phyloP scores from a whole-genome alignment of 2,888 invertebrate species.

The Dromius quadrimaculatus region DNA sequence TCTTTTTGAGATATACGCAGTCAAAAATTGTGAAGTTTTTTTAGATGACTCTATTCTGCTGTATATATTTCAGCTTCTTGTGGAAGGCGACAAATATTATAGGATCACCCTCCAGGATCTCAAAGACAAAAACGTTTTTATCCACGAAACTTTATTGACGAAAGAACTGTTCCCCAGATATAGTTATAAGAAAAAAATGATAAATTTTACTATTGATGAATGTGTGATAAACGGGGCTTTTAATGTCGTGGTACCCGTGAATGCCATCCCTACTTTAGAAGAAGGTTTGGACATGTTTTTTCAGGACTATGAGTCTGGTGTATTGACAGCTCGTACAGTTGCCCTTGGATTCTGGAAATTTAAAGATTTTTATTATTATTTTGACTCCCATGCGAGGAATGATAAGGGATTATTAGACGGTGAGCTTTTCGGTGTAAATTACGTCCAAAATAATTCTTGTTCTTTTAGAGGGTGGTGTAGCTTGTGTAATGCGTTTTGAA shows the following conservation, averaged over 20 bases:
- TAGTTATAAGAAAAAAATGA: constrained; percentile 60
- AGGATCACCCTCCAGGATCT: constrained; percentile 60
- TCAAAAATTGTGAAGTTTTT: too few species aligned
- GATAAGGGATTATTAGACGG: constrained; percentile 67
- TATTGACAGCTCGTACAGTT: constrained; percentile 71
- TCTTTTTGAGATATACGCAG: too few species aligned
- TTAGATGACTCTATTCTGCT: too few species aligned
- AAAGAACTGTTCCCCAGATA: constrained; percentile 63
- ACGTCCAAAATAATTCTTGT: not conserved
- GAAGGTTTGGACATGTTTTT: constrained; percentile 62
- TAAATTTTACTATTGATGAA: constrained; percentile 61
- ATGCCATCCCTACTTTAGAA: constrained; percentile 17
- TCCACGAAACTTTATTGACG: constrained; percentile 60
- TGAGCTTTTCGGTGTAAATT: too few species aligned
- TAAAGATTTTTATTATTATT: constrained; percentile 68
- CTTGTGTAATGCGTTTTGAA: constrained; percentile 64
- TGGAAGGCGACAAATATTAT: constrained; percentile 66
- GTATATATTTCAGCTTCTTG: constrained; percentile 61
- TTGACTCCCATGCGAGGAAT: constrained; percentile 73
- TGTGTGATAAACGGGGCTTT: constrained; percentile 62
- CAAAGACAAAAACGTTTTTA: constrained; percentile 59
- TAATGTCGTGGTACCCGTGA: constrained; percentile 46
- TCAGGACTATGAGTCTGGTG: constrained; percentile 64
- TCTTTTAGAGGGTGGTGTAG: constrained; percentile 62
- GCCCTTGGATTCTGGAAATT: constrained; percentile 72